These are phyloP conservation scores for Ovibos moschatus DNA, from an alignment of 2,113 vertebrate species.

Conservation along the genomic window DNA sequence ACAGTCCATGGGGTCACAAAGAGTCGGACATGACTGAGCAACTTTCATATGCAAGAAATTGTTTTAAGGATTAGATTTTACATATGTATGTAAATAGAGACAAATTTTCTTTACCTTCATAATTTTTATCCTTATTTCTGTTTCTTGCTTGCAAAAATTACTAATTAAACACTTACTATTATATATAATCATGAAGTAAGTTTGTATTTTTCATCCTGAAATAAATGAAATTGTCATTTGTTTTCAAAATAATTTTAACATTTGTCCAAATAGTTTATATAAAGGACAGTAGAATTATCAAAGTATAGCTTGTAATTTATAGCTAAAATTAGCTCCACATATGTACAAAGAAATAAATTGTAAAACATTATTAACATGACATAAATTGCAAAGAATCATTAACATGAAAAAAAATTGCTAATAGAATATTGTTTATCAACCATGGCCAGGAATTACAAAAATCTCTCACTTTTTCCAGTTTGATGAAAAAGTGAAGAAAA, in stretches of 20 bases:
- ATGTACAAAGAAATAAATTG: not conserved
- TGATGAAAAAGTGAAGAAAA: not conserved
- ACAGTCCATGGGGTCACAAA: not conserved
- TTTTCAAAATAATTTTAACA: constrained; percentile 21
- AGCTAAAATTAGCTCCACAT: not conserved
- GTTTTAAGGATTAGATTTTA: not conserved
- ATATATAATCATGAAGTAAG: not conserved
- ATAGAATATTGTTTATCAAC: not conserved
- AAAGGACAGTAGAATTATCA: not conserved
- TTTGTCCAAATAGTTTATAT: not conserved
- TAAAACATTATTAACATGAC: not conserved
- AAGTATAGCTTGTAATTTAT: not conserved
- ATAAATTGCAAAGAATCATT: not conserved
- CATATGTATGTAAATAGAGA: not conserved
- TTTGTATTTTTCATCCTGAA: not conserved
- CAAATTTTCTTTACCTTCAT: not conserved
- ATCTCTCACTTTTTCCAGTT: not conserved
- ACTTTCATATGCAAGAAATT: not conserved
- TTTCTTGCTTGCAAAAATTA: not conserved
- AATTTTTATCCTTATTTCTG: not conserved
- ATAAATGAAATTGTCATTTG: not conserved
- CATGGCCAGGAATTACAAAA: not conserved
- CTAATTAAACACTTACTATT: not conserved
- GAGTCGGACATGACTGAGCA: not conserved
- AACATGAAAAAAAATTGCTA: not conserved